These are phyloP conservation scores for Xylophagus ater DNA, from an alignment of 2,888 invertebrate species.

Conservation along the genomic window DNA sequence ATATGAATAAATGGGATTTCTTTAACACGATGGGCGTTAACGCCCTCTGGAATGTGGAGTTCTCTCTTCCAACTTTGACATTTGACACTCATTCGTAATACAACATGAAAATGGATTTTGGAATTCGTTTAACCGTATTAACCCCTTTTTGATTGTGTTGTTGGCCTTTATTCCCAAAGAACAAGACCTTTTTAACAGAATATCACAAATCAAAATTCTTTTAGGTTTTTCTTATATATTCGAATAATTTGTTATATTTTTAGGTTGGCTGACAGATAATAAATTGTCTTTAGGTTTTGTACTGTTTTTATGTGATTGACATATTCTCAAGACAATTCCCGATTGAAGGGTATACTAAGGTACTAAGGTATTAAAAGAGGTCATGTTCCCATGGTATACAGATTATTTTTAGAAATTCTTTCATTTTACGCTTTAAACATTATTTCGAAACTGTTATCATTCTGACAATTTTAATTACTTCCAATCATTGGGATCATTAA, in stretches of 20 bases:
- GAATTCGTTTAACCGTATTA: slow-evolving; percentile 11
- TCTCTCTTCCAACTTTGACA: slow-evolving; percentile 12
- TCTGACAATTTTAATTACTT: slow-evolving; percentile 15
- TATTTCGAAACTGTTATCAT: no score
- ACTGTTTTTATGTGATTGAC: slow-evolving; percentile 15
- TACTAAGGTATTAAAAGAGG: no score
- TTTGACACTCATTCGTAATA: slow-evolving; percentile 10
- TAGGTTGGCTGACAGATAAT: slow-evolving; percentile 9
- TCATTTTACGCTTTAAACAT: no score
- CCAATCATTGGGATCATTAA: slow-evolving; percentile 17
- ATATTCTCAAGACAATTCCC: slow-evolving; percentile 14
- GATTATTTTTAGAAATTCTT: no score
- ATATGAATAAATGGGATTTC: slow-evolving; percentile 10
- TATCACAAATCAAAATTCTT: no score
- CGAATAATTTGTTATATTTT: slow-evolving; percentile 11
- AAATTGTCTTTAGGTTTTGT: slow-evolving; percentile 7
- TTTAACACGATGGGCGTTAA: slow-evolving; percentile 10
- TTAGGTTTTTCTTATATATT: no score
- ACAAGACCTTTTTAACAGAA: no score
- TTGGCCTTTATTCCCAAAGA: no score
- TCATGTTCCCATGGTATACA: no score
- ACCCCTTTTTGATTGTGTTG: no score
- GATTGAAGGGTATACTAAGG: no score
- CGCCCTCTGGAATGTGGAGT: slow-evolving; percentile 9
- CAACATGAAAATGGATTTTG: no score